Evolutionary conservation across 1,140 invertebrate genomes (phyloP).

Genomic region (Dinoponera quadriceps): DNA sequence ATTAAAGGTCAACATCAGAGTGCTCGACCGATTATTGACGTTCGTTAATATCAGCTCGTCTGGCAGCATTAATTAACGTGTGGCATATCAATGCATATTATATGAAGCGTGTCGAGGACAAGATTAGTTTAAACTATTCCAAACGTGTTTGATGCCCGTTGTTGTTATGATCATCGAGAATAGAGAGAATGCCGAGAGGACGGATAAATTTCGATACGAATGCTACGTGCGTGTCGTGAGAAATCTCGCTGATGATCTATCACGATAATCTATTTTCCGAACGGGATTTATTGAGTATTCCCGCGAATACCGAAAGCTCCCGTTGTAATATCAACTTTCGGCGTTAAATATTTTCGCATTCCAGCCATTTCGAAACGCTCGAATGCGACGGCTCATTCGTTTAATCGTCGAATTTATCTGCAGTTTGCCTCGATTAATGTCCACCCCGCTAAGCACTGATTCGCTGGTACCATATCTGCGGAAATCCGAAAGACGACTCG

Average conservation of each 20-base stretch:
- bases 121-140: conserved; percentile 47
- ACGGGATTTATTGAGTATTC: conserved; percentile 45
- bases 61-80: conserved; percentile 54
- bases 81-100: conserved; percentile 29
- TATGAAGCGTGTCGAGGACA: conserved; percentile 20
- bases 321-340: conserved; percentile 43
- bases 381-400: conserved; percentile 25
- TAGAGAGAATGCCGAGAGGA: background rate
- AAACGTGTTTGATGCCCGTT: conserved; percentile 44
- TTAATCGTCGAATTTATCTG: conserved; percentile 52
- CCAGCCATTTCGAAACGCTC: conserved; percentile 41
- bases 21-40: conserved; percentile 29
- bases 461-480: conserved; percentile 2
- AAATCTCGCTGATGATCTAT: conserved; percentile 56
- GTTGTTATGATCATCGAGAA: background rate
- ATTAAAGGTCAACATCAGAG: conserved; percentile 39
- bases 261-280: conserved; percentile 57
- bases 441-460: conserved; percentile 14
- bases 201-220: conserved; percentile 49
- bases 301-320: conserved; percentile 31
- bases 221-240: conserved; percentile 47
- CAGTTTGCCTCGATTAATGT: conserved; percentile 28
- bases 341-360: conserved; percentile 52
- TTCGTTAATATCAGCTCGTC: conserved; percentile 52
- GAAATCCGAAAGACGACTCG: background rate